Base-by-base conservation (phyloP, 1,140 invertebrate species). In the Diorhabda elongata region DNA sequence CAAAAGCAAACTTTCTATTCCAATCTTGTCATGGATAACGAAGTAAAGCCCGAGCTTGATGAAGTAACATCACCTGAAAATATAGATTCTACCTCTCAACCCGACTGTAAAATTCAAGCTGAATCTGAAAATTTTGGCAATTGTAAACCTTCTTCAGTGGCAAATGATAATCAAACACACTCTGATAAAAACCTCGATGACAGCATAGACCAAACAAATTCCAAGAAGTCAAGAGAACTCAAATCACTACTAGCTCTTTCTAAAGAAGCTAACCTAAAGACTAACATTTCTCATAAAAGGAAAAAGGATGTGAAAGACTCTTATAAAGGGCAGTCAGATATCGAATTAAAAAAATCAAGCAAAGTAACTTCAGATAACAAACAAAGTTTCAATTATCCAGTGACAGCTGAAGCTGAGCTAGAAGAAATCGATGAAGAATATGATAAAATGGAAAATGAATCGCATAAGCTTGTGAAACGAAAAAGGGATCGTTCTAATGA, bases 241-340 rank as follows among this genome's bases (percentile, higher is more conserved):
- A 79, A 79, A 72, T 72, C 63, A 26, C 63, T 80, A 58, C 63
- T 81, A 61, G 77, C 74, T 58, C 65, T 79, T 11, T 76, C 77
- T 41, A 81, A 80, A 73, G 78, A 80, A 72, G 79, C 78, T 8
- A 79, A 78, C 61, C 66, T 80, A 58, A 75, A 81, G 41, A 78
- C 76, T 3, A 80, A 80, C 61, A 71, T 81, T 61, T 69, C 71
- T 8, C 73, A 78, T 42, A 80, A 79, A 70, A 64, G 79, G 42
- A 79, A 79, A 69, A 71, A 42, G 43, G 4, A 71, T 66, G 45
- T n/a, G 4, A 42, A 47, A 41, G 2, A 71, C 45, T 58, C 58
- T 69, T 65, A 61, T 68, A 3, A n/a, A 52, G 47, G 47, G 57
- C 11, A 41, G 42, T 44, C n/a, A 9, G 56, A 58, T 63, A 43